phyloP scores from a whole-genome alignment of 2,888 invertebrate genomes.

The Agonum fuliginosum region DNA sequence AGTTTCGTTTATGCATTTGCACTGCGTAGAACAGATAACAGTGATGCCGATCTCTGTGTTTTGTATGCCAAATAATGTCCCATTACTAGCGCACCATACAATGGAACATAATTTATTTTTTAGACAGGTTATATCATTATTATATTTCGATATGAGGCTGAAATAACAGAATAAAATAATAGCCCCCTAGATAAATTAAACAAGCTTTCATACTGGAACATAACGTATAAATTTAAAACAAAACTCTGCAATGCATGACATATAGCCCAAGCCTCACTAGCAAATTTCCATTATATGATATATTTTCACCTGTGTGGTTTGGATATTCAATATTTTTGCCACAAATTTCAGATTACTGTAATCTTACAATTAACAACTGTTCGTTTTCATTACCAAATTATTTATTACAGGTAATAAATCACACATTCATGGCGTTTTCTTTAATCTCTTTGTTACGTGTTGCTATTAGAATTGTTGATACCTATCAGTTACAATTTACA shows the following conservation, averaged over 20 bases:
- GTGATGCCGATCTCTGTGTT: neutral
- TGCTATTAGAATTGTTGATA: slow-evolving; percentile 19
- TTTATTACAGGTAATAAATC: slow-evolving; percentile 21
- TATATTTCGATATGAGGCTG: slow-evolving; percentile 35
- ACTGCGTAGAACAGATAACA: too few relatives aligned
- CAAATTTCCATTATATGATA: slow-evolving; percentile 10
- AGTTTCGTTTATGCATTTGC: slow-evolving; percentile 36
- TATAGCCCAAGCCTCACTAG: neutral
- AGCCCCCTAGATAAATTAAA: slow-evolving; percentile 46
- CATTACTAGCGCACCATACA: neutral
- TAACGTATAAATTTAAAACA: slow-evolving; percentile 35
- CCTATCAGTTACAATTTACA: slow-evolving; percentile 40
- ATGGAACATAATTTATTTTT: slow-evolving; percentile 28
- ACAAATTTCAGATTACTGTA: neutral
- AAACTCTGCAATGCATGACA: slow-evolving; percentile 1
- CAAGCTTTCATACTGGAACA: slow-evolving; percentile 23
- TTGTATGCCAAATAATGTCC: neutral
- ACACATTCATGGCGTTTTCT: slow-evolving; percentile 24
- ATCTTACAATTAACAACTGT: neutral
- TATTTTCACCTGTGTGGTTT: slow-evolving; percentile 11
- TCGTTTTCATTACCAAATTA: slow-evolving; percentile 27
- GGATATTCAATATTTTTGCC: neutral
- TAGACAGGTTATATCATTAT: slow-evolving; percentile 39
- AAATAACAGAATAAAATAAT: slow-evolving; percentile 46
- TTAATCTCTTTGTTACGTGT: slow-evolving; percentile 24